Base-by-base conservation (phyloP, 2,113 vertebrate genomes). In the Entelurus aequoreus region DNA sequence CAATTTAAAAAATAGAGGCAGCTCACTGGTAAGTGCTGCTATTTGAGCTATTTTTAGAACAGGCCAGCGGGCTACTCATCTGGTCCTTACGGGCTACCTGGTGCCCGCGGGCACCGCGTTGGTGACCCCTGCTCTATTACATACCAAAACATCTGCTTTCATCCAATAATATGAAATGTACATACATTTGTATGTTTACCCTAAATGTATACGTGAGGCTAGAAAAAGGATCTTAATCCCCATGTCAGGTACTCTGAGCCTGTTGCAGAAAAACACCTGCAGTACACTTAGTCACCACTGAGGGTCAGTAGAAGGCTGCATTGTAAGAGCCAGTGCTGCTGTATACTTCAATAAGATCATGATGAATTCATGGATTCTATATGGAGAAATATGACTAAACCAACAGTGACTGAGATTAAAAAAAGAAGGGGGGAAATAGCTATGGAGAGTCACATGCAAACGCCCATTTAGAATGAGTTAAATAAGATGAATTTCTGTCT, bases 291-390 rank as follows among this genome's bases (percentile, higher is more conserved):
- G 10, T 6, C n/a, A 62, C 84, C 90, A 86, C 81, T 72, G 77
- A 84, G 79, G 69, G 87, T 85, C 87, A 88, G 84, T 84, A 83
- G 62, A 37, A 69, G 55, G 62, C 64, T 51, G 51, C 35, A 54
- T 49, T 42, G 14, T 68, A 51, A 60, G 10, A 52, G 47, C 38
- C 69, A 59, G 46, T 56, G 51, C 35, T 2, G 12, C 10, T 15
- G 2, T 10, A 3, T 15, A 62, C 16, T 46, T 38, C 1, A 50
- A 51, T 16, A 15, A 47, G 12, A 16, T 47, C 5, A 14, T 14
- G 8, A 11, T 44, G 21, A 44, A 57, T 44, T 21, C n/a, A 57
- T 44, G 6, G 40, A 42, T 57, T 57, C 10, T 44, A 21, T 57
- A 12, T 21, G n/a, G 9, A 1, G 7, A 54, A 54, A 21, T 44